A percentile compares a stretch with the other conserved stretches of the same genome.
These are phyloP conservation scores for Rhagonycha fulva DNA, from an alignment of 2,888 invertebrate species.

Conservation along the genomic window DNA sequence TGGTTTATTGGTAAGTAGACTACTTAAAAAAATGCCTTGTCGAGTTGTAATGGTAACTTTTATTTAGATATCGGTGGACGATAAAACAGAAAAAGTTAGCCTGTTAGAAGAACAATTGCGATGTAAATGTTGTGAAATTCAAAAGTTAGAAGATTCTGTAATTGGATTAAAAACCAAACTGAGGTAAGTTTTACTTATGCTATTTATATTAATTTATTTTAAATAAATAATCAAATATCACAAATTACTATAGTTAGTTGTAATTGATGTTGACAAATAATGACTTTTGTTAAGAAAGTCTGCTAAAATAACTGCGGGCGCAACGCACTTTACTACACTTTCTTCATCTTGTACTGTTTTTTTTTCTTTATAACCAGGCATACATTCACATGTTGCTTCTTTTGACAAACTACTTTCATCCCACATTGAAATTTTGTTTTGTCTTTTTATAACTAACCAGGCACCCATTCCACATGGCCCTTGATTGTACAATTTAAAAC, in stretches of 20 bases:
- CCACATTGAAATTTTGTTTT: slow-evolving; percentile 46
- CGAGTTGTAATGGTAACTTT: not conserved
- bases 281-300: slow-evolving; percentile 64
- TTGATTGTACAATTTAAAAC: slow-evolving; percentile 75
- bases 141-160: slow-evolving; percentile 60
- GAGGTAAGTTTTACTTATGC: slow-evolving; percentile 48
- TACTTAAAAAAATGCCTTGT: not conserved
- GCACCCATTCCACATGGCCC: slow-evolving; percentile 77
- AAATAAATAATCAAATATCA: not conserved
- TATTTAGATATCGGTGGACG: slow-evolving; percentile 68
- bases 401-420: slow-evolving; percentile 32
- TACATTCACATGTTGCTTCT: slow-evolving; percentile 61
- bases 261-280: slow-evolving; percentile 25
- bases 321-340: slow-evolving; percentile 59
- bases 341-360: slow-evolving; percentile 48
- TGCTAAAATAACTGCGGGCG: slow-evolving; percentile 66
- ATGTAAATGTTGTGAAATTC: slow-evolving; percentile 61
- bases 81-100: slow-evolving; percentile 71
- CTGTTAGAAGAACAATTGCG: slow-evolving; percentile 68
- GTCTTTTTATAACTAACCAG: slow-evolving; percentile 66
- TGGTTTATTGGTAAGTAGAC: slow-evolving; percentile 59
- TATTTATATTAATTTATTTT: not conserved
- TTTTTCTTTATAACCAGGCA: slow-evolving; percentile 64
- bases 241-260: not conserved
- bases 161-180: slow-evolving; percentile 63